Evolutionary conservation across 1,140 invertebrate species (phyloP).

Genomic region (Panulirus ornatus): DNA sequence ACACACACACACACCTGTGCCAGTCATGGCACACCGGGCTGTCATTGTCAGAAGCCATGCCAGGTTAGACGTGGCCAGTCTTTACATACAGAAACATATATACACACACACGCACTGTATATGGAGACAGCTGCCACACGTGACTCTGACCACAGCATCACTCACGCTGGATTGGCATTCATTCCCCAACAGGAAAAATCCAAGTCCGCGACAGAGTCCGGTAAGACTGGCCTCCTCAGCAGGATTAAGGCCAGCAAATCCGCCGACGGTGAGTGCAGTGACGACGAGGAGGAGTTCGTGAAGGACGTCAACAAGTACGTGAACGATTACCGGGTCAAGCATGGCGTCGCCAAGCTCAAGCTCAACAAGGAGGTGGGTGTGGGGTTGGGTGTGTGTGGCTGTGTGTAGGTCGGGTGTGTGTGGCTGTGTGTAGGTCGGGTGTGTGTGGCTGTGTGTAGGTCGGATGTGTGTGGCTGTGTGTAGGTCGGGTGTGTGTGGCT

Average conservation of each 20-base stretch:
- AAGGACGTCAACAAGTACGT: slow-evolving; percentile 84
- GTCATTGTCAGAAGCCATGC: no score
- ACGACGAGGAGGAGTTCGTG: slow-evolving; percentile 81
- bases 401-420: neutral
- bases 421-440: neutral
- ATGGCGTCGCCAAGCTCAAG: slow-evolving; percentile 84
- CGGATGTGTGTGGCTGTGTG: neutral
- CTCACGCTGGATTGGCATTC: no score
- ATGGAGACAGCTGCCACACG: no score
- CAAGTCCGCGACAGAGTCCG: neutral
- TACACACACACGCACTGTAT: no score
- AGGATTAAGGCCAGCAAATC: slow-evolving; percentile 34
- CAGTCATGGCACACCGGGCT: no score
- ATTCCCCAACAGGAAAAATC: slow-evolving; percentile 5
- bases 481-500: neutral
- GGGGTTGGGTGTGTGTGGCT: neutral
- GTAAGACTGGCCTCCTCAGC: slow-evolving; percentile 16
- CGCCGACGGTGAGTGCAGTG: slow-evolving; percentile 75
- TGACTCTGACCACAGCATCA: no score
- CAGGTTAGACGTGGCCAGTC: no score
- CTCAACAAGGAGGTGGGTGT: slow-evolving; percentile 84
- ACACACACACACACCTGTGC: no score
- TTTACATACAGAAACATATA: no score
- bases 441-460: neutral
- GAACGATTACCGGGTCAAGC: slow-evolving; percentile 87